phyloP scores from a whole-genome alignment of 2,888 invertebrate genomes.

The Pogonocherus hispidulus region DNA sequence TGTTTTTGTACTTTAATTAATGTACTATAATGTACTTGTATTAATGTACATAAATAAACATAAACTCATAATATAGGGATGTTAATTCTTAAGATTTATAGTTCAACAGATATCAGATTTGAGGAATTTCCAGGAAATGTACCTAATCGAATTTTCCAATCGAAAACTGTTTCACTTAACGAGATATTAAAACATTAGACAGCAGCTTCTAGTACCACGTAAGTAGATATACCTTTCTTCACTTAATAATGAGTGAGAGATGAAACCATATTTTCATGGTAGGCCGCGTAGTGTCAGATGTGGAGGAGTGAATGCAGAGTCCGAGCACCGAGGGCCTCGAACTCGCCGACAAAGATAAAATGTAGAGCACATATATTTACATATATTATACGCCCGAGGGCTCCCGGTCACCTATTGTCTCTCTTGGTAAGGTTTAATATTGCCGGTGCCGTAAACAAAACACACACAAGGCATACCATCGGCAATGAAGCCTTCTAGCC shows the following conservation, averaged over 20 bases:
- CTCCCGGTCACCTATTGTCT: constrained; percentile 51
- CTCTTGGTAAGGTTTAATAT: constrained; percentile 34
- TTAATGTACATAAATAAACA: too few relatives aligned
- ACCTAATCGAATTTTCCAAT: too few relatives aligned
- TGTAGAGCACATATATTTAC: constrained; percentile 68
- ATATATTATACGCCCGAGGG: constrained; percentile 63
- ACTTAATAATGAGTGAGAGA: constrained; percentile 1
- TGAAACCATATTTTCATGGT: constrained; percentile 44
- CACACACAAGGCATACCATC: constrained; percentile 36
- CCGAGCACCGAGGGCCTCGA: constrained; percentile 57
- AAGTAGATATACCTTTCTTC: constrained; percentile 20
- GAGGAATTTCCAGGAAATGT: too few relatives aligned
- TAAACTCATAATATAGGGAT: too few relatives aligned
- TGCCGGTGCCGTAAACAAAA: constrained; percentile 37
- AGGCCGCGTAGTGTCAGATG: constrained; percentile 50
- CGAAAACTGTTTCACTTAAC: too few relatives aligned
- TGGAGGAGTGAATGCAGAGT: constrained; percentile 53
- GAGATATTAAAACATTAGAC: not conserved
- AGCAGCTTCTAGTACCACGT: too few relatives aligned
- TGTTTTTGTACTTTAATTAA: too few relatives aligned
- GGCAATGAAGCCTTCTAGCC: constrained; percentile 47
- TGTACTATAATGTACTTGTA: too few relatives aligned
- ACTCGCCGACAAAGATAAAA: constrained; percentile 67
- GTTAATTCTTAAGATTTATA: too few relatives aligned
- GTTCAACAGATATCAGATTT: too few relatives aligned